Conservation (phyloP, 1,140 invertebrate genomes). For the Plodia interpunctella region DNA sequence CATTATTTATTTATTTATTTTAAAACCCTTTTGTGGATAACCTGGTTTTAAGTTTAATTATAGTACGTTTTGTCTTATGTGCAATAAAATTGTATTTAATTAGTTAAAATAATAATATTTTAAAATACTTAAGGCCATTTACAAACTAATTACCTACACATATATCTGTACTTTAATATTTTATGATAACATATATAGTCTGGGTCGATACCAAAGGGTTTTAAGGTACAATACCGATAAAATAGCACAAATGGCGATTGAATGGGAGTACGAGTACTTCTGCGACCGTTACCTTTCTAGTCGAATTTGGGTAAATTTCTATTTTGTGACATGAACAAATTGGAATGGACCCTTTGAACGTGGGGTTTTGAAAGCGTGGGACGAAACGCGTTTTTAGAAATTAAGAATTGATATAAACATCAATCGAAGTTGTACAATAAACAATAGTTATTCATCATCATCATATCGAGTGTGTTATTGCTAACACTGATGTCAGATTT, state of each 20-base stretch:
- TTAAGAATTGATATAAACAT: not conserved
- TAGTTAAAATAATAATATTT: too few species aligned
- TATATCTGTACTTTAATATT: not conserved
- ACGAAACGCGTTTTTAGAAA: not conserved
- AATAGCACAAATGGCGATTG: constrained; percentile 38
- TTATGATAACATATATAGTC: not conserved
- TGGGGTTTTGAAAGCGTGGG: not conserved
- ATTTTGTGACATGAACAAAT: constrained; percentile 49
- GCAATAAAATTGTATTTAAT: too few species aligned
- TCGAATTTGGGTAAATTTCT: constrained; percentile 46
- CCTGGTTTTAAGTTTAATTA: too few species aligned
- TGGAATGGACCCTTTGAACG: constrained; percentile 31
- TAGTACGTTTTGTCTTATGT: too few species aligned
- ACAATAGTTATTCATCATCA: too few species aligned
- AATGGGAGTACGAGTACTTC: constrained; percentile 34
- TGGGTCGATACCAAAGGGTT: constrained; percentile 46
- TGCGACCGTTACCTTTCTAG: constrained; percentile 31
- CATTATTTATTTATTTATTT: too few species aligned
- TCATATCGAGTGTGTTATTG: too few species aligned
- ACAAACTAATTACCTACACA: too few species aligned
- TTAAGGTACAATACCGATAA: constrained; percentile 56
- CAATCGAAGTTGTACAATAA: too few species aligned
- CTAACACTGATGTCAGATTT: too few species aligned
- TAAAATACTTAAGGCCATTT: too few species aligned
- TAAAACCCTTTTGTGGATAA: too few species aligned